These are phyloP conservation scores for Oligia fasciuncula DNA, from an alignment of 2,888 invertebrate species.

Conservation along the genomic window DNA sequence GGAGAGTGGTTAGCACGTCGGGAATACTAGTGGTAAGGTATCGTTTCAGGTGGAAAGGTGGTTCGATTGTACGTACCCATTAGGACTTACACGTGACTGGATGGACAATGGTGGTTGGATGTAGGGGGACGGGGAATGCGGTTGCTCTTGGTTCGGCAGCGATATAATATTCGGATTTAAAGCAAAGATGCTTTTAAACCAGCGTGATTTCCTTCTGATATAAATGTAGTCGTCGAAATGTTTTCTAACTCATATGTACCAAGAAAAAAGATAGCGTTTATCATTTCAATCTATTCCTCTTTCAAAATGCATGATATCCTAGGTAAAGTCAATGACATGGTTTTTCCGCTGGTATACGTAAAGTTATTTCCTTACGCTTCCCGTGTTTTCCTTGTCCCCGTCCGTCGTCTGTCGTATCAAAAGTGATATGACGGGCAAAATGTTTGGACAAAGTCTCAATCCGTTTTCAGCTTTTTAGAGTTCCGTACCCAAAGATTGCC, in stretches of 20 bases:
- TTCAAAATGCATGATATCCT: background rate
- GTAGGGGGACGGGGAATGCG: constrained; percentile 8
- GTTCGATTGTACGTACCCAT: constrained; percentile 62
- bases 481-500: background rate
- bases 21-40: constrained; percentile 55
- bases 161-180: constrained; percentile 33
- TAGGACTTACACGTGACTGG: constrained; percentile 64
- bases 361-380: constrained; percentile 29
- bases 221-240: background rate
- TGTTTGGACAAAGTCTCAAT: constrained; percentile 8
- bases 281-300: background rate
- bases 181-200: background rate
- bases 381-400: constrained; percentile 9
- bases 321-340: constrained; percentile 14
- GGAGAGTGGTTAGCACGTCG: constrained; percentile 51
- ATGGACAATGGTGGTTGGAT: constrained; percentile 46
- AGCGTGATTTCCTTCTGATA: background rate
- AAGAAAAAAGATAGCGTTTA: background rate
- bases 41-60: constrained; percentile 57
- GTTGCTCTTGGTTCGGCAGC: constrained; percentile 2
- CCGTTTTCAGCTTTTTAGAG: background rate
- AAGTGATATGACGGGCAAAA: constrained; percentile 22
- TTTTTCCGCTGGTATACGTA: constrained; percentile 24
- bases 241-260: background rate
- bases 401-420: constrained; percentile 13